Evolutionary conservation across 1,140 invertebrate genomes (phyloP).

Genomic region (Lanistes nyassanus): DNA sequence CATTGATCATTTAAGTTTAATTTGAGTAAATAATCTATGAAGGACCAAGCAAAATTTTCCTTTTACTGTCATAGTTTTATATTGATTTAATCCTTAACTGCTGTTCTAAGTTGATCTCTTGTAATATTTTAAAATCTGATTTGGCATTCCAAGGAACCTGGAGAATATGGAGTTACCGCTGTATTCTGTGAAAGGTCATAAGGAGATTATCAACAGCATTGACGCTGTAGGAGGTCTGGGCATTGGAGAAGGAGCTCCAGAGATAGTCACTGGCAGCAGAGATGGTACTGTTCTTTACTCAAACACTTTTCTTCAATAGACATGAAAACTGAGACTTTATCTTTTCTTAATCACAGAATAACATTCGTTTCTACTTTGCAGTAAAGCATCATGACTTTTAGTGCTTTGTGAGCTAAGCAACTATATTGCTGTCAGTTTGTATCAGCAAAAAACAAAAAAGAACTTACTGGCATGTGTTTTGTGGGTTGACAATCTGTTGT

Average conservation of each 20-base stretch:
- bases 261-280: slow-evolving; percentile 92
- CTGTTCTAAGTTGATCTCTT: neutral
- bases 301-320: too few species aligned
- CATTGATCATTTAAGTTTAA: neutral
- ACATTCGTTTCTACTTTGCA: too few species aligned
- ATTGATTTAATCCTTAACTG: neutral
- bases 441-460: too few species aligned
- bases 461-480: too few species aligned
- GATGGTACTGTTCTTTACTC: slow-evolving; percentile 75
- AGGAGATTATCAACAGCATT: slow-evolving; percentile 89
- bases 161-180: slow-evolving; percentile 79
- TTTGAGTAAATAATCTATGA: neutral
- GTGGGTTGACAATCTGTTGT: too few species aligned
- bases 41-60: too few species aligned
- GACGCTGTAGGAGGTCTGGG: slow-evolving; percentile 91
- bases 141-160: slow-evolving; percentile 76
- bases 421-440: too few species aligned
- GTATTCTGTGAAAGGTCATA: slow-evolving; percentile 86
- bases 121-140: neutral
- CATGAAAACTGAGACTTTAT: too few species aligned
- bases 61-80: neutral
- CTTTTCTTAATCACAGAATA: too few species aligned
- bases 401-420: too few species aligned
- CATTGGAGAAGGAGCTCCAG: slow-evolving; percentile 86
- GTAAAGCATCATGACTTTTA: too few species aligned